These are phyloP conservation scores for Sebastes umbrosus DNA, from an alignment of 2,797 vertebrate species.

Conservation along the genomic window DNA sequence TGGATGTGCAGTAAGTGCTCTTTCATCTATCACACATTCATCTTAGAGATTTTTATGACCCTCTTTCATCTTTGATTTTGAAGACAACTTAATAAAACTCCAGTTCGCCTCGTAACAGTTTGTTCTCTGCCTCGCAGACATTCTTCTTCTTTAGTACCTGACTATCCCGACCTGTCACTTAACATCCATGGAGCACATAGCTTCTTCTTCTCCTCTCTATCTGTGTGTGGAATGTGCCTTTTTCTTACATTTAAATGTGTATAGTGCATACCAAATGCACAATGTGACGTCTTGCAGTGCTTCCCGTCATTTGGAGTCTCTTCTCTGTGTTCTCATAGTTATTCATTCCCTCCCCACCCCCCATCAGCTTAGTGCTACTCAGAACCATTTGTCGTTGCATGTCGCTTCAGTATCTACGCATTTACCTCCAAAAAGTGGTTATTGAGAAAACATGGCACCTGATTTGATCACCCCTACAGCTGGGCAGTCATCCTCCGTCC, in stretches of 20 bases:
- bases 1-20: slow-evolving; percentile 75
- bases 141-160: slow-evolving; percentile 14
- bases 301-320: slow-evolving; percentile 20
- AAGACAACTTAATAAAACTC: slow-evolving; percentile 22
- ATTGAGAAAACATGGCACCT: slow-evolving; percentile 46
- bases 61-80: slow-evolving; percentile 40
- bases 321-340: not conserved
- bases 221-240: slow-evolving; percentile 41
- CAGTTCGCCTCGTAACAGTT: slow-evolving; percentile 1
- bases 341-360: not conserved
- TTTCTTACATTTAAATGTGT: slow-evolving; percentile 9
- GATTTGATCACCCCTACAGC: slow-evolving; percentile 33
- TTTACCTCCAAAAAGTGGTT: slow-evolving; percentile 58
- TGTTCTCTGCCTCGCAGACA: slow-evolving; percentile 4
- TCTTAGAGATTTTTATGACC: slow-evolving; percentile 30
- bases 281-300: slow-evolving; percentile 29
- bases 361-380: slow-evolving; percentile 36
- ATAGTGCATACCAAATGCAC: slow-evolving; percentile 7
- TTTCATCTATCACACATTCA: slow-evolving; percentile 62
- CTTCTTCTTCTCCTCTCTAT: not conserved
- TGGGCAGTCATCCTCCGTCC: slow-evolving; percentile 39
- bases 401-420: slow-evolving; percentile 27
- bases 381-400: not conserved
- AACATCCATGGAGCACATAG: not conserved
- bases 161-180: slow-evolving; percentile 20